phyloP scores from a whole-genome alignment of 2,113 vertebrate genomes.

The Paralichthys olivaceus region DNA sequence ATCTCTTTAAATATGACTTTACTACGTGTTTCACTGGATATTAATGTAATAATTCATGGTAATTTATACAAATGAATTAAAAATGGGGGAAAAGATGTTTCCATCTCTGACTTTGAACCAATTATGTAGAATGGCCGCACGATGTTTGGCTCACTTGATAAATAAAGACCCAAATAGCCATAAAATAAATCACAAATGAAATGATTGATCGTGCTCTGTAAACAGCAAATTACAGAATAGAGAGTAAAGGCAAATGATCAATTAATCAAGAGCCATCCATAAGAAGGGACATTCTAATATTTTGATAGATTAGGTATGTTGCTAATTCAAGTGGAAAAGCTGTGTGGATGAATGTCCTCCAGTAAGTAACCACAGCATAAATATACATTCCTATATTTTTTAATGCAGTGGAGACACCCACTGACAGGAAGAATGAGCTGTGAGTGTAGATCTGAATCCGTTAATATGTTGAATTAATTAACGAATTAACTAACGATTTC shows the following conservation, averaged over 20 bases:
- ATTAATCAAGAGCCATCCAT: constrained; percentile 40
- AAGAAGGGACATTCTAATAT: constrained; percentile 17
- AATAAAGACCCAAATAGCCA: constrained; percentile 33
- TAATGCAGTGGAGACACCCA: not conserved
- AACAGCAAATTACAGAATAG: constrained; percentile 38
- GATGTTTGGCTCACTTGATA: constrained; percentile 49
- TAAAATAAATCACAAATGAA: constrained; percentile 40
- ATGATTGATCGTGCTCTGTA: constrained; percentile 48
- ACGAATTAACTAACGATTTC: too few relatives aligned
- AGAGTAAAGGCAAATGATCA: constrained; percentile 36
- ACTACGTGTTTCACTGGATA: constrained; percentile 7
- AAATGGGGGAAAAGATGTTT: not conserved
- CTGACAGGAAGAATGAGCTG: not conserved
- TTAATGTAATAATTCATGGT: not conserved
- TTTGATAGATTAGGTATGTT: constrained; percentile 17
- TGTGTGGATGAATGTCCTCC: not conserved
- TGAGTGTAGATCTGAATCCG: not conserved
- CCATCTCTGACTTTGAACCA: not conserved
- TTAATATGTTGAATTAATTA: not conserved
- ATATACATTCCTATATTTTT: constrained; percentile 5
- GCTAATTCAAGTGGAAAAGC: constrained; percentile 8
- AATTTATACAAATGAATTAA: not conserved
- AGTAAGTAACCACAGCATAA: not conserved
- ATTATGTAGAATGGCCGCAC: not conserved
- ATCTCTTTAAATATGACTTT: constrained; percentile 15